Conservation (phyloP, 2,113 vertebrate genomes). For the Lutjanus erythropterus region DNA sequence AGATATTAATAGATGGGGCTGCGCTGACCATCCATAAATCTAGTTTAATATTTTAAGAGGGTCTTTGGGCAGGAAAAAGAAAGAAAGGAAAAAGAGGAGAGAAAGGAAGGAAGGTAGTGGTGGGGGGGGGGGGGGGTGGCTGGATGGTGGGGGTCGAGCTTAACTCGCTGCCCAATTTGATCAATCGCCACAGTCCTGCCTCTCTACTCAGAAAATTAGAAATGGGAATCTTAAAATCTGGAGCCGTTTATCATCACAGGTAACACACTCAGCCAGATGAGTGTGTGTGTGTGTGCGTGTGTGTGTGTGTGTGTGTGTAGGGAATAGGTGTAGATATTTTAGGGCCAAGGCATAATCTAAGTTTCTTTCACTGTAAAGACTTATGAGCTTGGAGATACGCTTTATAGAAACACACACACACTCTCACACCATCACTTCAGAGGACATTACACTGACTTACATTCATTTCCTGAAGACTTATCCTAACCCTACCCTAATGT, state of each 20-base stretch:
- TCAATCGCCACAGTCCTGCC: conserved; percentile 86
- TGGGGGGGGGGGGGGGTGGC: too few species aligned
- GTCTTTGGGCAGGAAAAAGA: conserved; percentile 78
- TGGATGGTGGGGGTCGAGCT: conserved; percentile 64
- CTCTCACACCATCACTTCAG: too few species aligned
- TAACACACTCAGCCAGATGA: conserved; percentile 52
- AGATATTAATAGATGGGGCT: conserved; percentile 85
- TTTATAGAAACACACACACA: conserved; percentile 11
- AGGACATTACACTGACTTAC: too few species aligned
- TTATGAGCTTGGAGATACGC: conserved; percentile 29
- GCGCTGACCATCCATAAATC: conserved; percentile 86
- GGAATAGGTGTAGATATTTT: conserved; percentile 52
- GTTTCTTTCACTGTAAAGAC: conserved; percentile 51
- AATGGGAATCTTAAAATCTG: conserved; percentile 87
- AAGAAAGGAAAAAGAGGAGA: conserved; percentile 16
- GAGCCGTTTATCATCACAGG: conserved; percentile 84
- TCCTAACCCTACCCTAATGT: too few species aligned
- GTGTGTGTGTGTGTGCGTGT: conserved; percentile 13
- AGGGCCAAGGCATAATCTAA: conserved; percentile 43
- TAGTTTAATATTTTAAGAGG: conserved; percentile 88
- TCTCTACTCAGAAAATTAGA: conserved; percentile 87
- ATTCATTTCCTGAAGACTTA: too few species aligned
- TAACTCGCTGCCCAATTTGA: conserved; percentile 84
- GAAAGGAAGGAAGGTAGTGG: conserved; percentile 39
- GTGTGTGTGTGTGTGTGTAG: conserved; percentile 30